Percentiles rank a stretch among this genome's conserved stretches.
Evolutionary conservation across 1,140 invertebrate genomes (phyloP).

Genomic region (Drosophila ogumai): DNA sequence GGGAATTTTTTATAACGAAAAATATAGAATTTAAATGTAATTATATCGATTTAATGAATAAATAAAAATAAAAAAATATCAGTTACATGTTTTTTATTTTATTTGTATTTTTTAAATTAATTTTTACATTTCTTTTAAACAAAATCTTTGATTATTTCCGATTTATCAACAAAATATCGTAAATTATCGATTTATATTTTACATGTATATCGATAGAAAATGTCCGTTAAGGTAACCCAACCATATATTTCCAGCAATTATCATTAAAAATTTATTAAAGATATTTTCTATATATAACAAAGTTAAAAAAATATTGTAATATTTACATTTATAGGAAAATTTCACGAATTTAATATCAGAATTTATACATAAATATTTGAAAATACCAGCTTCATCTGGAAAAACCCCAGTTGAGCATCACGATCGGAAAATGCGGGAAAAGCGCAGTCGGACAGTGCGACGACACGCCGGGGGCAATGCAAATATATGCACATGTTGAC

Average conservation of each 20-base stretch:
- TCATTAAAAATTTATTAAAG: background rate
- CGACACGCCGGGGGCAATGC: conserved; percentile 56
- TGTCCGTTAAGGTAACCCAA: too few relatives aligned
- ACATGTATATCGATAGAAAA: too few relatives aligned
- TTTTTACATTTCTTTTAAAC: background rate
- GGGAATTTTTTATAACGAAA: background rate
- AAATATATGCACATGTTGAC: conserved; percentile 71
- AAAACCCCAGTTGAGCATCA: background rate
- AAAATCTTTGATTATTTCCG: too few relatives aligned
- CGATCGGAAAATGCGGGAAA: conserved; percentile 34
- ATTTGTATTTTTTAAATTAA: too few relatives aligned
- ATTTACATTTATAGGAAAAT: background rate
- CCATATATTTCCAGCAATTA: too few relatives aligned
- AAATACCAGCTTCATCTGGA: background rate
- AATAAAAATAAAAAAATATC: too few relatives aligned
- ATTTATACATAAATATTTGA: background rate
- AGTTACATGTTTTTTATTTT: too few relatives aligned
- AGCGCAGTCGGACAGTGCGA: conserved; percentile 63
- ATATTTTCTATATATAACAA: background rate
- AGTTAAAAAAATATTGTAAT: background rate
- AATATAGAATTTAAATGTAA: background rate
- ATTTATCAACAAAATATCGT: too few relatives aligned
- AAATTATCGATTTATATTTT: too few relatives aligned
- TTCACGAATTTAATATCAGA: background rate
- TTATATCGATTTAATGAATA: too few relatives aligned